A percentile compares a stretch with the other conserved stretches of the same genome.
phyloP scores from a whole-genome alignment of 2,888 invertebrate species.

The Tenodera sinensis region DNA sequence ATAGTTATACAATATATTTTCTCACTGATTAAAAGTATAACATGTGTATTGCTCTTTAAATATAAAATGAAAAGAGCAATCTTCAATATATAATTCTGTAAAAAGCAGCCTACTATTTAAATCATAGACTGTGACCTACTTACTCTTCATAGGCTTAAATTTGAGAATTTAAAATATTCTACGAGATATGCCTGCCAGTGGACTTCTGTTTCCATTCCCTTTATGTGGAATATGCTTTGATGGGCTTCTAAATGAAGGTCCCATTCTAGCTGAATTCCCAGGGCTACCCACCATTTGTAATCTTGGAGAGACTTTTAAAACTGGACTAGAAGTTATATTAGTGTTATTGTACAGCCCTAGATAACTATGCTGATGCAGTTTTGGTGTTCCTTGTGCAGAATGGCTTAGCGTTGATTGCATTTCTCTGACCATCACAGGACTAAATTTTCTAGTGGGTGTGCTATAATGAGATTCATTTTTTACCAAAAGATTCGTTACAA shows the following conservation, averaged over 20 bases:
- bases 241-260: neutral
- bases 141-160: neutral
- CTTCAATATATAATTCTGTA: no score
- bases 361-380: neutral
- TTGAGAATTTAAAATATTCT: neutral
- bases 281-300: neutral
- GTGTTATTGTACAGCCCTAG: neutral
- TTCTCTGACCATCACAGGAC: neutral
- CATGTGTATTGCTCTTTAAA: no score
- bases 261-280: neutral
- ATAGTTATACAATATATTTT: no score
- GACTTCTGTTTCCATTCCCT: neutral
- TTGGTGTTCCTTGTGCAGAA: neutral
- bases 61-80: no score
- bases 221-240: neutral
- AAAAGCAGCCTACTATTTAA: no score
- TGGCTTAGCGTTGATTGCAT: neutral
- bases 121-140: no score
- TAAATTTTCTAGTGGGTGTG: neutral
- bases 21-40: no score
- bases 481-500: neutral
- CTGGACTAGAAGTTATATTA: neutral
- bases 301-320: neutral
- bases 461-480: neutral
- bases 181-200: neutral